These are phyloP conservation scores for Platycnemis pennipes DNA, from an alignment of 2,888 invertebrate genomes.

Conservation along the genomic window DNA sequence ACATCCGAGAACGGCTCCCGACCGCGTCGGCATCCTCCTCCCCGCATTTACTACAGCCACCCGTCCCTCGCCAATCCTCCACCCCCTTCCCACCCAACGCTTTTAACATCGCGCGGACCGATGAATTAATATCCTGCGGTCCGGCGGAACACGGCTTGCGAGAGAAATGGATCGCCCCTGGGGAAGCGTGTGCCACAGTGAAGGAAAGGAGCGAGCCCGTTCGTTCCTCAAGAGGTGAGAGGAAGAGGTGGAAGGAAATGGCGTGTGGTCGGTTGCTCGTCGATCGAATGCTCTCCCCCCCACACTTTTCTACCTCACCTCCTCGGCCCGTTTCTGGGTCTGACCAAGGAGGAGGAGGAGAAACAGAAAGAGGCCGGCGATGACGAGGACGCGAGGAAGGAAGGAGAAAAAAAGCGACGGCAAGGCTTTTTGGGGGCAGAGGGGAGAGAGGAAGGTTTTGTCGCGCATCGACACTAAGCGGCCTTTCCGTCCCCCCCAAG, in stretches of 20 bases:
- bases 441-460: not conserved
- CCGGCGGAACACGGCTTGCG: not conserved
- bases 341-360: not conserved
- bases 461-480: constrained; percentile 29
- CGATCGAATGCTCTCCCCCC: not conserved
- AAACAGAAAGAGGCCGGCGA: not conserved
- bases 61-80: not conserved
- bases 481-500: not conserved
- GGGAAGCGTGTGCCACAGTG: not conserved
- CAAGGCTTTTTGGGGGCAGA: not conserved
- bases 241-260: not conserved
- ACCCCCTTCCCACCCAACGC: not conserved
- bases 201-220: too few relatives aligned
- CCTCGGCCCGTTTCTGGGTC: constrained; percentile 19
- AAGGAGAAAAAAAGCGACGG: not conserved
- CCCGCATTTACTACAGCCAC: not conserved
- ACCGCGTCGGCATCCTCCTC: not conserved
- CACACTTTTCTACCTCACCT: not conserved
- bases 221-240: not conserved
- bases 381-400: not conserved
- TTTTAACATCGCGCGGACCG: not conserved
- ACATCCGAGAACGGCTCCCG: not conserved
- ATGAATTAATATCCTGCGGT: not conserved
- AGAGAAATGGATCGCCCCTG: not conserved
- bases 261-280: not conserved